A percentile compares a stretch with the other conserved stretches of the same genome.
Conservation (phyloP, 2,113 vertebrate genomes). For the Piaya cayana region DNA sequence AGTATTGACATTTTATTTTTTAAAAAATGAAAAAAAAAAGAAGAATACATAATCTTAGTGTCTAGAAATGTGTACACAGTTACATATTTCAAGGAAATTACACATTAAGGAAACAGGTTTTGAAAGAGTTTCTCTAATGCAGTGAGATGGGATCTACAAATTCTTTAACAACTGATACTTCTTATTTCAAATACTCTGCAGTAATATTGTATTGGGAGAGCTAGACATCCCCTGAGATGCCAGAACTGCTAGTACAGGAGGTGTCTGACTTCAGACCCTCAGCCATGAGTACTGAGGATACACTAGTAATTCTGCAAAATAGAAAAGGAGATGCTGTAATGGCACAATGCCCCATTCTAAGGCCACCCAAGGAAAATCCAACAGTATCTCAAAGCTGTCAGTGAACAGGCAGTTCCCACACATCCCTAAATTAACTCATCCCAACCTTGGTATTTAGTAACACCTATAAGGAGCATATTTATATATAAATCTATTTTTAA, state of each 20-base stretch:
- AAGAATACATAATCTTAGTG: not conserved
- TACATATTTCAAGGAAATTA: not conserved
- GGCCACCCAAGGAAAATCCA: not conserved
- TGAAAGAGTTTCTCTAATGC: not conserved
- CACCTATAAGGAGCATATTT: constrained; percentile 1
- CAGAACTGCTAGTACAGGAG: not conserved
- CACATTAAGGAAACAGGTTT: constrained; percentile 1
- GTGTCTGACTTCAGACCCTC: not conserved
- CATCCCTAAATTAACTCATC: constrained; percentile 36
- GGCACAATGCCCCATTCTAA: not conserved
- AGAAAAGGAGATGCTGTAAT: not conserved
- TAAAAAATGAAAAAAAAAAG: not conserved
- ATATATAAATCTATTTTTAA: not conserved
- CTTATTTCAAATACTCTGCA: not conserved
- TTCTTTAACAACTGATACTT: not conserved
- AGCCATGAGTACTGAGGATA: not conserved
- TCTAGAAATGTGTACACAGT: constrained; percentile 20
- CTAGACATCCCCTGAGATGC: constrained; percentile 18
- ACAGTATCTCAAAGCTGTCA: not conserved
- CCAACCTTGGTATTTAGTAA: constrained; percentile 11
- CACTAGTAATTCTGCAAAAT: not conserved
- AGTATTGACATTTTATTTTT: constrained; percentile 30
- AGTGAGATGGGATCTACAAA: not conserved
- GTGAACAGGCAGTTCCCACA: not conserved
- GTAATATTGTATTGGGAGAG: not conserved